Percentiles rank a stretch among this genome's conserved stretches.
Evolutionary conservation across 2,888 invertebrate species (phyloP).

Genomic region (Ischnura elegans): DNA sequence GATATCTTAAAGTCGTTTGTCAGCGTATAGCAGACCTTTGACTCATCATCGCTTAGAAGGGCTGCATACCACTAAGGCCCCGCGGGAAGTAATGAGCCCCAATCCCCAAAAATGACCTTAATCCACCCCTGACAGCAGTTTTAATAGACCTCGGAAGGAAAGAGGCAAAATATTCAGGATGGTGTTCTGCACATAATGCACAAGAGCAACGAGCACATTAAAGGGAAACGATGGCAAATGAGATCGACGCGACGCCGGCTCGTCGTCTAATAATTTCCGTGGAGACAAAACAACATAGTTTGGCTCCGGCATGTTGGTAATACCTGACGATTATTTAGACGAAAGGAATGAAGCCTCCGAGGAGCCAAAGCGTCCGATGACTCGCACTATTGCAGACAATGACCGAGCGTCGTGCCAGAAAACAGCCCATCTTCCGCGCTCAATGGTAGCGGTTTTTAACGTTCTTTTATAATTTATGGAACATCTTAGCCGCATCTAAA

Average conservation of each 20-base stretch:
- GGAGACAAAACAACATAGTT: background rate
- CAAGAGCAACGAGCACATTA: background rate
- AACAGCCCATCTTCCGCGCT: background rate
- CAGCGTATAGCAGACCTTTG: no score
- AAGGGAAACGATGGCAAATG: background rate
- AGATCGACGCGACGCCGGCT: background rate
- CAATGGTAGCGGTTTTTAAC: slow-evolving; percentile 8
- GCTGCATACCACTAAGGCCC: no score
- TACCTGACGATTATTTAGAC: background rate
- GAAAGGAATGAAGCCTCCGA: slow-evolving; percentile 3
- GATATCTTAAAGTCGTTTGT: no score
- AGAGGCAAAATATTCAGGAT: background rate
- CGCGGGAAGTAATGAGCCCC: no score
- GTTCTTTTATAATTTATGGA: background rate
- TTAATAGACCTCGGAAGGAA: background rate
- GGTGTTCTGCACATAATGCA: background rate
- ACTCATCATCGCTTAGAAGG: no score
- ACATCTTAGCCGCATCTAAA: background rate
- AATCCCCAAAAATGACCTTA: no score
- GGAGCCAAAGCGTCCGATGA: background rate
- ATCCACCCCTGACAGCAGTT: no score
- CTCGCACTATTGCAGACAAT: slow-evolving; percentile 15
- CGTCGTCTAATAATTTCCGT: background rate
- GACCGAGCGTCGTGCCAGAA: slow-evolving; percentile 17
- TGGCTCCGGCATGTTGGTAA: background rate